These are phyloP conservation scores for Stegodyphus mimosarum DNA, from an alignment of 1,140 invertebrate genomes.

Conservation along the genomic window DNA sequence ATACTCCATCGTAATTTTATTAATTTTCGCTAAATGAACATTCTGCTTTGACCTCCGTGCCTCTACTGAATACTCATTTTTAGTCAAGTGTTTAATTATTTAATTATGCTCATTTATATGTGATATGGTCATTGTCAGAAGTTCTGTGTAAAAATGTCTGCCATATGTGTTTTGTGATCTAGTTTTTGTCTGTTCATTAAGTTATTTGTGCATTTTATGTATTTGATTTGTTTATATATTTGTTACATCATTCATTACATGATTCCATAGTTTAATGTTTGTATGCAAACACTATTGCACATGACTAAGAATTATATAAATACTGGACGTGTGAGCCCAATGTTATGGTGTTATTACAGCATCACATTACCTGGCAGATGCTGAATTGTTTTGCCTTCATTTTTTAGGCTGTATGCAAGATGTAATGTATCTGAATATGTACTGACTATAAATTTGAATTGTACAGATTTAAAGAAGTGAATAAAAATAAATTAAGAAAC, in stretches of 20 bases:
- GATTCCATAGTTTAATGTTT: constrained; percentile 5
- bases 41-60: constrained; percentile 19
- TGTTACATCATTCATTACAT: neutral
- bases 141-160: neutral
- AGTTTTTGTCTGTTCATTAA: constrained; percentile 3
- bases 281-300: neutral
- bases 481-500: neutral
- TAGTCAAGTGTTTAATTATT: constrained; percentile 43
- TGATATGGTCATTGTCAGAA: neutral
- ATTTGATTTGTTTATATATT: neutral
- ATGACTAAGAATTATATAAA: neutral
- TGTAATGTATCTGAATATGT: constrained; percentile 30
- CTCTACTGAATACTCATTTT: neutral
- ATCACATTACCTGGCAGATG: constrained; percentile 7
- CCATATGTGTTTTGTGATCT: neutral
- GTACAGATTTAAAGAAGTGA: constrained; percentile 43
- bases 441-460: constrained; percentile 3
- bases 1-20: constrained; percentile 14
- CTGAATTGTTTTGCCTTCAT: constrained; percentile 32
- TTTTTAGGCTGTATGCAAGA: constrained; percentile 34
- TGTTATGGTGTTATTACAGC: constrained; percentile 13
- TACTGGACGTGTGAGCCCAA: constrained; percentile 13
- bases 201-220: constrained; percentile 14
- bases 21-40: neutral
- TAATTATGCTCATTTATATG: constrained; percentile 30